Base-by-base conservation (phyloP, 2,888 invertebrate genomes). In the Prostheceraeus crozeri region DNA sequence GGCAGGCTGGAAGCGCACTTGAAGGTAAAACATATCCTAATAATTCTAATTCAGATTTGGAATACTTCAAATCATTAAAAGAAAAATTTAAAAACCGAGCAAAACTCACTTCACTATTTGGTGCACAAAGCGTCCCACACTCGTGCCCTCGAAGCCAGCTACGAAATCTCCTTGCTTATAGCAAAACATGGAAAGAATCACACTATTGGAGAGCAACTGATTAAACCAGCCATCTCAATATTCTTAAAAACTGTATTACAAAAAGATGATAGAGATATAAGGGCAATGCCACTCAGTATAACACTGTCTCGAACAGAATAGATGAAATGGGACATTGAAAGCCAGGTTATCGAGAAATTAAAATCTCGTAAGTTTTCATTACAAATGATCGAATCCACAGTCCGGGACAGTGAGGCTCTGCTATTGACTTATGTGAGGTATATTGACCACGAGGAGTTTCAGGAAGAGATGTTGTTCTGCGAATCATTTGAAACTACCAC, bases 311-410 rank as follows among this genome's bases (percentile, higher is more conserved):
- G 30, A 40, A 30, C 35, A 59, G 59, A 59, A 54, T 62, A 46
- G 46, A 62, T 14, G 51, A 59, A 33, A 62, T 62, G 36, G 30
- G 28, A 62, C 28, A 52, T 51, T 35, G 59, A 35, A 62, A 46
- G 33, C 33, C 21, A 61, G 55, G 33, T 61, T 46, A 16, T 62
- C 27, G 59, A 54, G 52, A 56, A 60, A 35, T 31, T 55, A n/a
- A 31, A 54, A 57, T 55, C 55, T 52, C 36, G 46, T 48, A 46
- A 59, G 23, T 56, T 60, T 16, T 60, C 51, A 55, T 3, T 53
- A n/a, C 62, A 62, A 46, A 51, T 62, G 51, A 40, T 56, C 40
- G 55, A 62, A 52, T 62, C 55, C 27, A 56, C 48, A 33, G 35
- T 55, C 16, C 35, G 35, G 35, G 51, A 51, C 35, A 36, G 11